These are phyloP conservation scores for Speoplatyrhinus poulsoni DNA, from an alignment of 2,113 vertebrate genomes.

Conservation along the genomic window DNA sequence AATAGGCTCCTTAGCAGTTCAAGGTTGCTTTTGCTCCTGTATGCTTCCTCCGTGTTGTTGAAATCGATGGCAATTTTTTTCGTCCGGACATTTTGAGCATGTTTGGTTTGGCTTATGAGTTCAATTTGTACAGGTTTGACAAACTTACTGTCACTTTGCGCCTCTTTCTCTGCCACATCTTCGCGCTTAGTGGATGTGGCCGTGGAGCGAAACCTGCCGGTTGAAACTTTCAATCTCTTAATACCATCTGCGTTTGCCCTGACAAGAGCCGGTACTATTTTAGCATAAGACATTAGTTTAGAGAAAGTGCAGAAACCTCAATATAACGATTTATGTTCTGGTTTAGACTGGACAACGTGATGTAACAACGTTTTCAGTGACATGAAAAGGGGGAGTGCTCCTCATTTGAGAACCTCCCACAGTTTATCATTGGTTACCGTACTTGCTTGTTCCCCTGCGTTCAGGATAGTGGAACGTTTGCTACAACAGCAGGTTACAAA, in stretches of 20 bases:
- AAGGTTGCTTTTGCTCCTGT: conserved; percentile 76
- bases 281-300: conserved; percentile 63
- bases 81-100: not conserved
- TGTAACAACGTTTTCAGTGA: no score
- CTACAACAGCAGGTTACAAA: no score
- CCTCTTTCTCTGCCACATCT: conserved; percentile 34
- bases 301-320: not conserved
- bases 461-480: no score
- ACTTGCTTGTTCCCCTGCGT: no score
- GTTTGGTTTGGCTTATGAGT: conserved; percentile 42
- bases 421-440: no score
- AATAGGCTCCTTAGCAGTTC: conserved; percentile 78
- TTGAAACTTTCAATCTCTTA: conserved; percentile 14
- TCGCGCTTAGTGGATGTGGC: conserved; percentile 44
- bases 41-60: conserved; percentile 77
- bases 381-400: no score
- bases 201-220: conserved; percentile 51
- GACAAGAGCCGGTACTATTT: conserved; percentile 29
- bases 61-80: conserved; percentile 66
- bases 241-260: conserved; percentile 25
- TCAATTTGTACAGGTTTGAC: conserved; percentile 53
- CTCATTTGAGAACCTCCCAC: no score
- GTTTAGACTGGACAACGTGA: not conserved
- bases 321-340: not conserved
- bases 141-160: conserved; percentile 26